A percentile compares a stretch with the other conserved stretches of the same genome.
These are phyloP conservation scores for Chrosomus eos DNA, from an alignment of 2,797 vertebrate genomes.

Conservation along the genomic window DNA sequence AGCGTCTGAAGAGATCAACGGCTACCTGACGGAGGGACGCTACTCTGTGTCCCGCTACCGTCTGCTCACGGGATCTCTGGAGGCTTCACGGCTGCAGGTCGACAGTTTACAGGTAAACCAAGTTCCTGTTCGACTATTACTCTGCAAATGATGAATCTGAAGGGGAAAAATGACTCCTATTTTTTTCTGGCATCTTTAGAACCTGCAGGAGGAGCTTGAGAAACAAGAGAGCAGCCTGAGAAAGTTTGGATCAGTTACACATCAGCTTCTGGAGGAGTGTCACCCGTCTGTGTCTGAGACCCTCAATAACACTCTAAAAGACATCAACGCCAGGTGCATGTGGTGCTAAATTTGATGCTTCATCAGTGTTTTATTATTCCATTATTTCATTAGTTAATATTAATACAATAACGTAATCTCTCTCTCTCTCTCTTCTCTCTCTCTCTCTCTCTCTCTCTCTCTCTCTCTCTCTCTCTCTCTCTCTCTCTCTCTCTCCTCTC, in stretches of 20 bases:
- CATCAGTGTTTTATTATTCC: not conserved
- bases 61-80: conserved; percentile 90
- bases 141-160: not conserved
- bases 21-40: conserved; percentile 88
- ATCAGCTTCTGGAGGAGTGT: conserved; percentile 87
- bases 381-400: not conserved
- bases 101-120: conserved; percentile 88
- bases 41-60: conserved; percentile 90
- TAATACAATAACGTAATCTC: not conserved
- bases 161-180: too few species aligned
- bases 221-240: conserved; percentile 88
- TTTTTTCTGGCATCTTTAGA: conserved; percentile 71
- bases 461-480: too few species aligned
- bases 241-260: conserved; percentile 90
- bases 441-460: too few species aligned
- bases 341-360: not conserved
- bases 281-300: conserved; percentile 87
- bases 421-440: too few species aligned
- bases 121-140: not conserved
- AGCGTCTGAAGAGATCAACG: conserved; percentile 87
- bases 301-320: conserved; percentile 84
- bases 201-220: conserved; percentile 90
- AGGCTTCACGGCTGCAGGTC: conserved; percentile 92
- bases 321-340: conserved; percentile 87
- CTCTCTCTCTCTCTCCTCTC: too few species aligned